These are phyloP conservation scores for Sussaba pulchella DNA, from an alignment of 2,888 invertebrate genomes.

Conservation along the genomic window DNA sequence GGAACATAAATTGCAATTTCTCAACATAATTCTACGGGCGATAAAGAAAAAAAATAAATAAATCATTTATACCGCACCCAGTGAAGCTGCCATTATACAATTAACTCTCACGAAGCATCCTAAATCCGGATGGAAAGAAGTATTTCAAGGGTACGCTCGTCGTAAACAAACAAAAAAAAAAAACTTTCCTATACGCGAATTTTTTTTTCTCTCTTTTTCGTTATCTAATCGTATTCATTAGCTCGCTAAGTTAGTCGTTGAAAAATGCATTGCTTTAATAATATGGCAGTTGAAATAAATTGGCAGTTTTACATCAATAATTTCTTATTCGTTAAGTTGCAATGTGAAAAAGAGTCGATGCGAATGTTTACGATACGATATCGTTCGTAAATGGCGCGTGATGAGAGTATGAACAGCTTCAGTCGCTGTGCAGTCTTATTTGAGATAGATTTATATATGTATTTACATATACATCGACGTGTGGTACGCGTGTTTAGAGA, in stretches of 20 bases:
- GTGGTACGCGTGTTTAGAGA: conserved; percentile 45
- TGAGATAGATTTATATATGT: conserved; percentile 43
- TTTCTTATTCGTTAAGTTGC: conserved; percentile 64
- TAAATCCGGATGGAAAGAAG: conserved; percentile 59
- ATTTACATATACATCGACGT: conserved; percentile 34
- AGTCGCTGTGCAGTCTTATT: conserved; percentile 81
- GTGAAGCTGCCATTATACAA: conserved; percentile 75
- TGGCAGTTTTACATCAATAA: conserved; percentile 78
- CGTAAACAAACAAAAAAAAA: conserved; percentile 48
- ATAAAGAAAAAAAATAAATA: conserved; percentile 48
- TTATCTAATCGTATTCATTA: conserved; percentile 47
- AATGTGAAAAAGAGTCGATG: conserved; percentile 33
- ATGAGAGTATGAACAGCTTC: conserved; percentile 72
- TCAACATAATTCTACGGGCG: conserved; percentile 73
- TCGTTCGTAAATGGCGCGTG: conserved; percentile 65
- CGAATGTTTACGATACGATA: conserved; percentile 41
- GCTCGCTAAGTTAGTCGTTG: conserved; percentile 73
- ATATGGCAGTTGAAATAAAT: conserved; percentile 79
- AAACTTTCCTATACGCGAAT: conserved; percentile 26
- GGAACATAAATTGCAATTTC: conserved; percentile 80
- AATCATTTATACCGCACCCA: conserved; percentile 74
- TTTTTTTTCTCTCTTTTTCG: conserved; percentile 17
- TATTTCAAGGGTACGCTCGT: conserved; percentile 42
- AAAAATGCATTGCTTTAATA: conserved; percentile 74
- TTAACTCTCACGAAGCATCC: conserved; percentile 62